A percentile compares a stretch with the other conserved stretches of the same genome.
phyloP scores from a whole-genome alignment of 1,140 invertebrate species.

The Zaprionus tsacasi region DNA sequence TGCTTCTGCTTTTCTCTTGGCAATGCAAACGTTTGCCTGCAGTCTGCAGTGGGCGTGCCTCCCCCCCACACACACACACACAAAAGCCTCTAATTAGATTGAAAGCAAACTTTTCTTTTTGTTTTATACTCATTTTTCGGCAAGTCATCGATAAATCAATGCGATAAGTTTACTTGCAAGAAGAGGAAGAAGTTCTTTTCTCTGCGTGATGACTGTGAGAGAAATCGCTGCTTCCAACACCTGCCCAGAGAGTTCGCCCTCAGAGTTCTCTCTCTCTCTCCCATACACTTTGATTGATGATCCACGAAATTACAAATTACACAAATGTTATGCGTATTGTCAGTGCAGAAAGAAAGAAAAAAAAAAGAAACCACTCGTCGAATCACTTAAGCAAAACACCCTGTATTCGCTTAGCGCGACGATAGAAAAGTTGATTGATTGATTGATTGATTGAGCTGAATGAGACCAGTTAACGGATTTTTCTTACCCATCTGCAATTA shows the following conservation, averaged over 20 bases:
- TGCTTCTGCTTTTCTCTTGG: neutral
- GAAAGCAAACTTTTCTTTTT: conserved; percentile 31
- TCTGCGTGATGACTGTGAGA: conserved; percentile 26
- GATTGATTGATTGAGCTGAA: conserved; percentile 33
- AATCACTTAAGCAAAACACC: conserved; percentile 71
- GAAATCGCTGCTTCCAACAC: conserved; percentile 67
- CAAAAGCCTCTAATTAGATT: conserved; percentile 63
- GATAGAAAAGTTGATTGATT: conserved; percentile 67
- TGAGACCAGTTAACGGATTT: neutral
- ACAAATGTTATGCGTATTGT: conserved; percentile 69
- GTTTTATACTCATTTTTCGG: conserved; percentile 29
- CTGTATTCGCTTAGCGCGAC: conserved; percentile 53
- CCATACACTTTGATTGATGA: conserved; percentile 75
- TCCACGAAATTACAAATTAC: conserved; percentile 80
- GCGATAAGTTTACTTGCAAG: conserved; percentile 29
- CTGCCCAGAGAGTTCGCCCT: conserved; percentile 32
- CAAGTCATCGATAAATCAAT: conserved; percentile 80
- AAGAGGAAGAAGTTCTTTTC: no score
- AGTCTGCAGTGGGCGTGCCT: conserved; percentile 41
- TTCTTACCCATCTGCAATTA: neutral
- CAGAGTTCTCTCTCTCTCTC: no score
- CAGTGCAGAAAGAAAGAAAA: conserved; percentile 29
- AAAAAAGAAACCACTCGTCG: conserved; percentile 49
- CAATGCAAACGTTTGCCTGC: conserved; percentile 33
- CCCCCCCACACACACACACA: no score